phyloP scores from a whole-genome alignment of 2,113 vertebrate genomes.

The Pygoscelis adeliae region DNA sequence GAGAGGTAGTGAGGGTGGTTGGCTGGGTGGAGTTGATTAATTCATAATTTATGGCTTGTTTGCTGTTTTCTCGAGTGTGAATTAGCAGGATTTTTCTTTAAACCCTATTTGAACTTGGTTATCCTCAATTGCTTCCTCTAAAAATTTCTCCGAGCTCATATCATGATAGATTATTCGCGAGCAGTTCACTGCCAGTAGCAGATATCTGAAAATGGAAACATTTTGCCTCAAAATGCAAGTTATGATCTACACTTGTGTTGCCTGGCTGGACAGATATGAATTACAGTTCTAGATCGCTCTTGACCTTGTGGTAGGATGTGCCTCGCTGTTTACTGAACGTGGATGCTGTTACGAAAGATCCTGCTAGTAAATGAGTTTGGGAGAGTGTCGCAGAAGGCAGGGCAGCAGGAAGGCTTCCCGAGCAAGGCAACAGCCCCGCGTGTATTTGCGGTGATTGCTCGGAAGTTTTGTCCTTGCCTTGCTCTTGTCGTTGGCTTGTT shows the following conservation, averaged over 20 bases:
- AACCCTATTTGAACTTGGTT: background rate
- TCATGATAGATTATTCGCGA: background rate
- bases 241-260: background rate
- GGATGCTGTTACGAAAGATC: background rate
- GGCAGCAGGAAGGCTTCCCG: background rate
- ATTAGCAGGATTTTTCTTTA: background rate
- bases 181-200: background rate
- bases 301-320: background rate
- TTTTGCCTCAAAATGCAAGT: background rate
- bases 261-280: background rate
- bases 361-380: background rate
- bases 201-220: background rate
- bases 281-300: background rate
- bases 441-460: background rate
- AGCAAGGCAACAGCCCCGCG: background rate
- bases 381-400: background rate
- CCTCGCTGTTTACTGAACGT: background rate
- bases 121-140: conserved; percentile 22
- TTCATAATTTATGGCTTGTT: background rate
- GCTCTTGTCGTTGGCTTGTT: background rate
- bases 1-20: background rate
- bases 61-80: background rate
- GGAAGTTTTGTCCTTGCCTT: background rate
- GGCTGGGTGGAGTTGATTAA: background rate
- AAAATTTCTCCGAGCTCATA: background rate